Conservation (phyloP, 2,113 vertebrate genomes). For the Cacatua alba region DNA sequence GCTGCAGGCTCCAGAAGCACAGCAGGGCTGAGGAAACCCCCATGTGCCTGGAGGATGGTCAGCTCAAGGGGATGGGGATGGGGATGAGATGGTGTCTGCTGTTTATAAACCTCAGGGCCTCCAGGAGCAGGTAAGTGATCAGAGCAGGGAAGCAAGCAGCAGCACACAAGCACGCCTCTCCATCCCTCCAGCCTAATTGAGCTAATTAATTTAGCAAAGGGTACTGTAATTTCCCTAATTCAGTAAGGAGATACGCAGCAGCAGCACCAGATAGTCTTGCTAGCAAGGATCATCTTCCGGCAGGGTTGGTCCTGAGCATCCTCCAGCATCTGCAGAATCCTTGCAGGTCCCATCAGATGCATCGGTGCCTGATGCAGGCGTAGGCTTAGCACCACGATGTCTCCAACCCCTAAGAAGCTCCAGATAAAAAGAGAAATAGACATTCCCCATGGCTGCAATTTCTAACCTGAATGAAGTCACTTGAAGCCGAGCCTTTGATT, state of each 20-base stretch:
- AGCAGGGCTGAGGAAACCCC: rapidly evolving
- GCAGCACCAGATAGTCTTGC: neutral
- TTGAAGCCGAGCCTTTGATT: neutral
- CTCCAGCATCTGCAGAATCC: neutral
- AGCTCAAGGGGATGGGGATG: neutral
- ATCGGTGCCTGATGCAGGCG: rapidly evolving
- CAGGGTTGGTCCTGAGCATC: neutral
- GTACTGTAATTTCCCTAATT: slow-evolving; percentile 32
- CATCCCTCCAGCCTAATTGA: slow-evolving; percentile 20
- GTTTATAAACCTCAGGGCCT: neutral
- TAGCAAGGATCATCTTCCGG: neutral
- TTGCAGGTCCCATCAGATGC: neutral
- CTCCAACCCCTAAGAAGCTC: neutral
- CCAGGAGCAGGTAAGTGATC: neutral
- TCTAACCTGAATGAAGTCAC: neutral
- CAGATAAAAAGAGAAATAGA: neutral
- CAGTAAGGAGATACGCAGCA: neutral
- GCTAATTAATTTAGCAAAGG: slow-evolving; percentile 56
- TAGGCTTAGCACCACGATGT: neutral
- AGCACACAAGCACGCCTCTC: neutral
- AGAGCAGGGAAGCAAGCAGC: neutral
- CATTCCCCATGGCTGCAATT: neutral
- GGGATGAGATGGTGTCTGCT: neutral
- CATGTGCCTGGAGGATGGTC: neutral
- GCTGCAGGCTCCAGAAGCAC: neutral